Evolutionary conservation across 2,888 invertebrate genomes (phyloP), one percentile per base, ranked within the genome.

Genomic region (Blera fallax): DNA sequence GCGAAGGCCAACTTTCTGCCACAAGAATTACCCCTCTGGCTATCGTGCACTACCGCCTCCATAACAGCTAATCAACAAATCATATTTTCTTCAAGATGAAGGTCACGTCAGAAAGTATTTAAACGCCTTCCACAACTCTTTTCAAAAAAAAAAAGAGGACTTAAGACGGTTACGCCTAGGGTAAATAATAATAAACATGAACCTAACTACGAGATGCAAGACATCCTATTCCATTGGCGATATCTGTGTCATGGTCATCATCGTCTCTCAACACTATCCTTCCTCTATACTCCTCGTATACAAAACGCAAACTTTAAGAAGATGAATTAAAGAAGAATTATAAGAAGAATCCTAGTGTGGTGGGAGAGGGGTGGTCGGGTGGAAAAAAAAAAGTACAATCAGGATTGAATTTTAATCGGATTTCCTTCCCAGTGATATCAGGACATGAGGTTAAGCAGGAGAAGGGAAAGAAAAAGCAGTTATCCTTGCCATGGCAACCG

Each of bases 351-450:
- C 5, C 11, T 34, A 40, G 24, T 6, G 16, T 2, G 8, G 6
- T 1, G 11, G 10, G 27, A 16, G 27, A 16, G 18, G 8, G 27
- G 43, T 29, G 37, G 10, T 10, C 11, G 2, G 24, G 24, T 2
- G 4, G 24, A 24, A 24, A 24, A 45, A n/a, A 21, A 58, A 58
- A 29, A 27, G 62, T 16, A 50, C 11, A 40, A 64, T 50, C 45
- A 27, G 65, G 73, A 73, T 83, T 83, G 70, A 77, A 82, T 82
- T 72, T 77, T 77, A 82, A 82, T 82, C 82, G 65, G 70, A 77
- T 82, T 77, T 70, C 52, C 52, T 43, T 56, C 34, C 56, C 64
- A 43, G 56, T 56, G 45, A 24, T 43, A 14, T 56, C 43, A 14
- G 21, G 32, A 29, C 29, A 52, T 40, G 54, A 64, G 43, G 16